Evolutionary conservation across 2,888 invertebrate species (phyloP), one percentile per base, ranked within the genome.

Genomic region (Amiota minor): DNA sequence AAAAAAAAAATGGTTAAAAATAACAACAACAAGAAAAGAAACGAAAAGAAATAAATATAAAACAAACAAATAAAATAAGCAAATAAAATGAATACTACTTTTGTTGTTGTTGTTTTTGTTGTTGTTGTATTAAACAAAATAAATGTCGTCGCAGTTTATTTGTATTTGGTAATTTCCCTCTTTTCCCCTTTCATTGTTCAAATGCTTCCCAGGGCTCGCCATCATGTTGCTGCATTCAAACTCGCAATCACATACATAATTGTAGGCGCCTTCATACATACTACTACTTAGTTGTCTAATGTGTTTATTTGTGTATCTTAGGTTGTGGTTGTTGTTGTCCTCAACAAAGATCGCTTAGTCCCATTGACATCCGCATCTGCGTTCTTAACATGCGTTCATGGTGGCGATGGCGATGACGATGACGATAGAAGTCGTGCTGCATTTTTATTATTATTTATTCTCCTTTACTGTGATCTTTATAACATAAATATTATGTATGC

Each of bases 331-430:
- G 35, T 35, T 35, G 2, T 8, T 35, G 35, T 35, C 35, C 35
- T 35, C 35, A 35, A 35, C 35, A 35, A 3, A 35, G 6, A 35
- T 35, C 35, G 35, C 35, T 35, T 35, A 35, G 35, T 6, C 2
- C 35, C 35, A 71, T 72, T 77, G 72, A 74, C 74, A 75, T 75
- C 75, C 77, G 77, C 77, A 75, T 77, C 73, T 75, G 75, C 62
- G 56, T 56, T 65, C 55, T 46, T 35, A 35, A 35, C 4, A 6
- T 35, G 4, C 35, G 50, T 45, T 47, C 18, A 16, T 61, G 59
- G 45, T 53, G 53, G 56, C 64, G 61, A 46, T 14, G 45, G 14
- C 62, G 23, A 14, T 23, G 35, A 9, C 61, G 61, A 11, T 35
- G 11, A 4, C 35, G 61, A 12, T 23, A n/a, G n/a, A n/a, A 14